These are phyloP conservation scores for Nanorana parkeri DNA, from an alignment of 2,113 vertebrate species.

Conservation along the genomic window DNA sequence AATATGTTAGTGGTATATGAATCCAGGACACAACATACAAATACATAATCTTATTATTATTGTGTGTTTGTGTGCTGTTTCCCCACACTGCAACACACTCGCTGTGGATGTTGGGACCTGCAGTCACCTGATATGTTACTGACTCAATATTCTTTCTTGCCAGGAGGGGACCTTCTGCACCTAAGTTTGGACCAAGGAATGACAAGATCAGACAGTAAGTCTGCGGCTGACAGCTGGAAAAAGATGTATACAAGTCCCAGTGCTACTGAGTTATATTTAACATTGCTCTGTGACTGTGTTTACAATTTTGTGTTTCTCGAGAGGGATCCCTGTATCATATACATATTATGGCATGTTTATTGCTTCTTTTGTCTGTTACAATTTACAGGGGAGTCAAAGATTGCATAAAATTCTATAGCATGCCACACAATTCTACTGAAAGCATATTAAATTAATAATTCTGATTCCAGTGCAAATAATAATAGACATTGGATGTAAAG, in stretches of 20 bases:
- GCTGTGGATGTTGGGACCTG: neutral
- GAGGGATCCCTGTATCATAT: neutral
- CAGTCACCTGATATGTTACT: constrained; percentile 8
- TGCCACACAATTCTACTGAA: too few species aligned
- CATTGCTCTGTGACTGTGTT: neutral
- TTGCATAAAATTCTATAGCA: too few species aligned
- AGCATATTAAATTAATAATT: too few species aligned
- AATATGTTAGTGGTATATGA: too few species aligned
- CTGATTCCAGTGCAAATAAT: too few species aligned
- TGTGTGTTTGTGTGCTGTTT: too few species aligned
- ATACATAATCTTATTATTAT: too few species aligned
- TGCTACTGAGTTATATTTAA: constrained; percentile 35
- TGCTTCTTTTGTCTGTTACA: too few species aligned
- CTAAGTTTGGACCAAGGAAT: constrained; percentile 92
- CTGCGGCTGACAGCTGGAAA: constrained; percentile 52
- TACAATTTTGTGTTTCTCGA: neutral
- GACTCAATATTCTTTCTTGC: constrained; percentile 61
- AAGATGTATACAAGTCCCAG: neutral
- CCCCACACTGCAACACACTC: neutral
- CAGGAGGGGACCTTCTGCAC: constrained; percentile 92
- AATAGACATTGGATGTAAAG: too few species aligned
- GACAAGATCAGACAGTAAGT: constrained; percentile 98
- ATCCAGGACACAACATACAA: too few species aligned
- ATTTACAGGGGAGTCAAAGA: too few species aligned
- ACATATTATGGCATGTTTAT: neutral